Percentiles rank a stretch among this genome's conserved stretches.
Evolutionary conservation across 2,797 vertebrate genomes (phyloP).

Genomic region (Pitangus sulphuratus): DNA sequence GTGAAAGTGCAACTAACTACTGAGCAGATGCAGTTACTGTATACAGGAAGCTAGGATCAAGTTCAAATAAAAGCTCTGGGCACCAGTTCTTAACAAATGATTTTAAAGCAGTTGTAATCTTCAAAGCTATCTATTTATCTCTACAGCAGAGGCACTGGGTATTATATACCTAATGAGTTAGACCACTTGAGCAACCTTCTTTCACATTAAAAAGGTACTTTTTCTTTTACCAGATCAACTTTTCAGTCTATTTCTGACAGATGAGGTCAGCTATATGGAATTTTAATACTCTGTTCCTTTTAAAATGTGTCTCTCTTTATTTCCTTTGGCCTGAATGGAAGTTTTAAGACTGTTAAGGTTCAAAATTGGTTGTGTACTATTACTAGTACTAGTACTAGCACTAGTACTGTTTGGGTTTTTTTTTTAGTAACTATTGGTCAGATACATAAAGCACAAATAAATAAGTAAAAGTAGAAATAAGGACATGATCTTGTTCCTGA

Average conservation of each 20-base stretch:
- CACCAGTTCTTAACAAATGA: slow-evolving; percentile 52
- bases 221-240: slow-evolving; percentile 12
- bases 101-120: slow-evolving; percentile 62
- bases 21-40: slow-evolving; percentile 63
- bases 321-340: not conserved
- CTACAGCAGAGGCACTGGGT: slow-evolving; percentile 20
- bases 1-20: slow-evolving; percentile 37
- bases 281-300: slow-evolving; percentile 9
- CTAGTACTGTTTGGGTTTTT: not conserved
- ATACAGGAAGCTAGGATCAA: slow-evolving; percentile 67
- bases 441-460: not conserved
- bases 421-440: not conserved
- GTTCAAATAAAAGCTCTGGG: slow-evolving; percentile 64
- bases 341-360: not conserved
- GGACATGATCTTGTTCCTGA: not conserved
- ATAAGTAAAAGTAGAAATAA: not conserved
- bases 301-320: not conserved
- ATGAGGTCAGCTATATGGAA: slow-evolving; percentile 24
- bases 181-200: slow-evolving; percentile 36
- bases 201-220: slow-evolving; percentile 32
- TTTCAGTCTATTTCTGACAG: slow-evolving; percentile 13
- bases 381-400: not conserved
- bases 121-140: slow-evolving; percentile 68
- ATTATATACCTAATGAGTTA: slow-evolving; percentile 59
- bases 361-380: not conserved